These are phyloP conservation scores for Prunella himalayana DNA, from an alignment of 2,113 vertebrate species.

Conservation along the genomic window DNA sequence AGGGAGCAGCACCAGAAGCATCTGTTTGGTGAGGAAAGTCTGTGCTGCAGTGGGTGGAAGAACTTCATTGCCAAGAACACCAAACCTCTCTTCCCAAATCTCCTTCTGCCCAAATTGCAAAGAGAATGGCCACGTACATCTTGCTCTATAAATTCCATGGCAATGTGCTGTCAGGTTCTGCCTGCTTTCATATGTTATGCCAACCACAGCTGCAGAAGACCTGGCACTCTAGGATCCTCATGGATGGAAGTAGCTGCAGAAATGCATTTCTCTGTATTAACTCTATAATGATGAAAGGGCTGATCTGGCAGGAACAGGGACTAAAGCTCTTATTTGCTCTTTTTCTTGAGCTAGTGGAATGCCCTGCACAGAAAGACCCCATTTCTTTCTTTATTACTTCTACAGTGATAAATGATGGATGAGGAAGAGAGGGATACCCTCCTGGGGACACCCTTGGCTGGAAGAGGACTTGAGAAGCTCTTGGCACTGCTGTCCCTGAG, in stretches of 20 bases:
- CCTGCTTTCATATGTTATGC: neutral
- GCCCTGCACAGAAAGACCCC: neutral
- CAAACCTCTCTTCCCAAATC: neutral
- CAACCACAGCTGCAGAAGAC: neutral
- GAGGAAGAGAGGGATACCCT: neutral
- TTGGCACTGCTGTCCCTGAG: neutral
- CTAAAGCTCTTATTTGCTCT: neutral
- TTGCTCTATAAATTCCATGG: neutral
- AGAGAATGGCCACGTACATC: neutral
- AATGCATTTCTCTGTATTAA: neutral
- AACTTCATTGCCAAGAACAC: neutral
- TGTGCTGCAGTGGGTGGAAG: neutral
- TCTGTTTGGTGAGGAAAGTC: neutral
- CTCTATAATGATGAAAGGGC: neutral
- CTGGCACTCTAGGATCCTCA: neutral
- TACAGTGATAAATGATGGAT: neutral
- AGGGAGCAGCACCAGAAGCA: neutral
- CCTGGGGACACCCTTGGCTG: neutral
- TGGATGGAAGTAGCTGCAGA: neutral
- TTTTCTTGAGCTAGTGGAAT: neutral
- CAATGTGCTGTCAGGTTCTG: neutral
- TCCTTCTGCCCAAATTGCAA: neutral
- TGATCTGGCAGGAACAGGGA: neutral
- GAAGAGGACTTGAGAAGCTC: neutral
- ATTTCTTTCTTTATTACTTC: neutral